Evolutionary conservation across 2,113 vertebrate genomes (phyloP).

Genomic region (Melanocharis versteri): DNA sequence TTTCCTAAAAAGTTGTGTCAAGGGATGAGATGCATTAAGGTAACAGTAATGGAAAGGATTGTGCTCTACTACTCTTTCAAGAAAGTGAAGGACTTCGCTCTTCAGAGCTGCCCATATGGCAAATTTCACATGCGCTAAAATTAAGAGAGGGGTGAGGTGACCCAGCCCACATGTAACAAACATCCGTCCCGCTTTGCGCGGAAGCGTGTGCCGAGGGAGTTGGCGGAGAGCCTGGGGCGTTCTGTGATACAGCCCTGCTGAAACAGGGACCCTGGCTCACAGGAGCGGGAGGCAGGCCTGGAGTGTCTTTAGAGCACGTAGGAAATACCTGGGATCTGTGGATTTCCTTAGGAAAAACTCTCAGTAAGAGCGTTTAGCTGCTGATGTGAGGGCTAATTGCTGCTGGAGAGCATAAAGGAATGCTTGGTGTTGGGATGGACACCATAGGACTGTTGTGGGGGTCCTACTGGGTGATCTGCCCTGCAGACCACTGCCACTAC

Average conservation of each 20-base stretch:
- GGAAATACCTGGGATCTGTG: background rate
- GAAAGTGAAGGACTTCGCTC: background rate
- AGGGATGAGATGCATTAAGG: background rate
- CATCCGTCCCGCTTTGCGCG: background rate
- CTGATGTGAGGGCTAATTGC: background rate
- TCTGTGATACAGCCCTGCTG: background rate
- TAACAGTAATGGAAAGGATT: background rate
- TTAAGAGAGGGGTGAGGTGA: slow-evolving; percentile 9
- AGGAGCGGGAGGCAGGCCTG: background rate
- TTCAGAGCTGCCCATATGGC: slow-evolving; percentile 12
- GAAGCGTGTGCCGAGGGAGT: background rate
- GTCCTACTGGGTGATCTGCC: background rate
- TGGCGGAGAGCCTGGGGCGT: background rate
- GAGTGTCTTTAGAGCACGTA: background rate
- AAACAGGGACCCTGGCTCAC: background rate
- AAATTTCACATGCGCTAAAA: slow-evolving; percentile 34
- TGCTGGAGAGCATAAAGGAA: background rate
- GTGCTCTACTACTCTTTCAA: background rate
- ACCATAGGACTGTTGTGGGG: background rate
- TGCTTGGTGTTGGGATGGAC: background rate
- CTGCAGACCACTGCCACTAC: background rate
- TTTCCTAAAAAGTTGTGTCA: background rate
- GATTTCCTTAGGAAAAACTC: background rate
- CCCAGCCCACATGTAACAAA: background rate
- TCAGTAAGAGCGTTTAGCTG: background rate